Base-by-base conservation (phyloP, 2,113 vertebrate species). In the Poicephalus meyeri region DNA sequence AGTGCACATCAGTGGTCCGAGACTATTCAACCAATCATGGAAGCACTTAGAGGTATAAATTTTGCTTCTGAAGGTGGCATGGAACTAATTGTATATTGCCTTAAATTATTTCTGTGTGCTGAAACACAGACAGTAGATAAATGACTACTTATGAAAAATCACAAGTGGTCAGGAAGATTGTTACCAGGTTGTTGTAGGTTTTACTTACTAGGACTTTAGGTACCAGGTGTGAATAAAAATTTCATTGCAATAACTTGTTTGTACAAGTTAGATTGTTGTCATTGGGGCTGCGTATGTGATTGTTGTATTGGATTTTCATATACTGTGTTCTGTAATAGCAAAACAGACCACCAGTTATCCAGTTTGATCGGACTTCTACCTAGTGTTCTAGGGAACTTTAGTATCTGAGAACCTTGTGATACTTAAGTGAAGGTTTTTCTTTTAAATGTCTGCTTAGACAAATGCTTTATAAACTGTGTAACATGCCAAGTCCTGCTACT, bases 21-120 rank as follows among this genome's bases (percentile, higher is more conserved):
- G 96, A 98, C 97, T 6, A 98, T 99, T 44, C 98, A 99, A 61
- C 99, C 99, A 0, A 98, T 99, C 92, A 99, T 99, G 99, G 99
- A 99, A 87, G 98, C 99, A 2, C 98, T 99, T 55, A 97, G 98
- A 99, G 99, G 99, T 99, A 99, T 41, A 10, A 15, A 49, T 2
- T 58, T 23, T n/a, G 28, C 18, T 41, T 1, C 13, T 64, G 13
- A 18, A 46, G 44, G 41, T 55, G 64, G 52, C 13, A 7, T n/a
- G 64, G 65, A 20, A 16, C 33, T 35, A 58, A 24, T 56, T 33
- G 6, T 8, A 4, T 4, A 6, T 21, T 46, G n/a, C 16, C 50
- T 77, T 64, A 20, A 15, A 5, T 58, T 19, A 4, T 26, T 50
- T 53, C 8, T 58, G 17, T 25, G 33, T 76, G 49, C 33, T 83